Base-by-base conservation (phyloP, 2,888 invertebrate species). In the Andrena marginata region DNA sequence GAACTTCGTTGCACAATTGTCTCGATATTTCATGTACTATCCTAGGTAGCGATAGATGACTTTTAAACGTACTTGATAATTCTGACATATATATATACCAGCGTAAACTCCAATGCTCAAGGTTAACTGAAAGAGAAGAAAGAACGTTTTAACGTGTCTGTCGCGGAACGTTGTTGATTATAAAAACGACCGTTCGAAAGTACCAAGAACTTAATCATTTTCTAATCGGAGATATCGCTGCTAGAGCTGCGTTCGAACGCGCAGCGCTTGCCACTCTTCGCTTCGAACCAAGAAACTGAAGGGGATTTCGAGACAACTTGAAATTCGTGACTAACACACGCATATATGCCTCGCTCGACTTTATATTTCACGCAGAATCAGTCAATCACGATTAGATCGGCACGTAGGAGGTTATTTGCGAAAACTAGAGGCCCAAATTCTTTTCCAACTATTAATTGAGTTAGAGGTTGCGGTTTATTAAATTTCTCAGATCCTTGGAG, bases 31-130 rank as follows among this genome's bases (percentile, higher is more conserved):
- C 31, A 26, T 33, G 1, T 42, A 56, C 26, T 26, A 26, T 48
- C 20, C 65, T 59, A 49, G 51, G 48, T 64, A 65, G 51, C 33
- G 3, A 35, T 29, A 60, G 26, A 59, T 29, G 59, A n/a, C 49
- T 10, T 51, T 42, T 31, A 23, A 54, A 48, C 29, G 74, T 95
- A 97, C 97, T 95, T 97, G 95, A 94, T 97, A 97, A 94, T 97
- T 97, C 95, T 97, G 97, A 89, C 96, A 95, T 86, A 97, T 88
- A 91, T 97, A 97, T 73, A 97, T 95, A 42, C 97, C 97, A 62
- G 96, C 95, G 92, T 97, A 97, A 48, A 97, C 92, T 31, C 97
- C 97, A 81, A 96, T 90, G 23, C 96, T 95, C 92, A 97, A 96
- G 71, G 96, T 95, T 72, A 97, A 90, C 97, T 97, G 94, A 81